Conservation (phyloP, 2,888 invertebrate genomes). For the Halictus quadricinctus region DNA sequence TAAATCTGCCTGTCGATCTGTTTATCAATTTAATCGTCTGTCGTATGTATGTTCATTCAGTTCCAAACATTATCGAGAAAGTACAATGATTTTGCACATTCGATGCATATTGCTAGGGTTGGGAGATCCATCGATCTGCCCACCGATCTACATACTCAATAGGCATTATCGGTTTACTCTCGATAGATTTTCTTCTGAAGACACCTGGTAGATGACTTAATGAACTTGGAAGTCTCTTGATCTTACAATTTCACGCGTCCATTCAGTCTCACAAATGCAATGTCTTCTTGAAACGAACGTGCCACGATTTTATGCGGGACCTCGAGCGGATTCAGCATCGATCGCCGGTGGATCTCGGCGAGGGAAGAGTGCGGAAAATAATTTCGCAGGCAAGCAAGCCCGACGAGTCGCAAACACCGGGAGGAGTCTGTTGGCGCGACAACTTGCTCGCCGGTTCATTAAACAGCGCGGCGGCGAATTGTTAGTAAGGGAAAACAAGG, state of each 20-base stretch:
- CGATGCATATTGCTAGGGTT: not conserved
- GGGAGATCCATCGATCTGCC: not conserved
- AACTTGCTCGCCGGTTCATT: constrained; percentile 7
- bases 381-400: not conserved
- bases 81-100: not conserved
- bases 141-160: not conserved
- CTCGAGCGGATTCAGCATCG: not conserved
- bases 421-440: not conserved
- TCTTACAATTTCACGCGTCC: too few relatives aligned
- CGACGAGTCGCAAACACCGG: not conserved
- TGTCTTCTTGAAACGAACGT: not conserved
- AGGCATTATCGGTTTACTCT: too few relatives aligned
- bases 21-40: not conserved
- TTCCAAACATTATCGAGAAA: not conserved
- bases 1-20: not conserved
- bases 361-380: not conserved
- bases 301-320: not conserved
- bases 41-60: too few relatives aligned
- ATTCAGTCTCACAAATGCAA: too few relatives aligned
- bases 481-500: constrained; percentile 35
- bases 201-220: too few relatives aligned
- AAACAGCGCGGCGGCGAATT: constrained; percentile 13
- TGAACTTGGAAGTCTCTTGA: too few relatives aligned
- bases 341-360: not conserved
- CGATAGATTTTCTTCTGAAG: too few relatives aligned